Percentiles rank a stretch among this genome's conserved stretches.
Evolutionary conservation across 2,888 invertebrate species (phyloP).

Genomic region (Ectemnius continuus): DNA sequence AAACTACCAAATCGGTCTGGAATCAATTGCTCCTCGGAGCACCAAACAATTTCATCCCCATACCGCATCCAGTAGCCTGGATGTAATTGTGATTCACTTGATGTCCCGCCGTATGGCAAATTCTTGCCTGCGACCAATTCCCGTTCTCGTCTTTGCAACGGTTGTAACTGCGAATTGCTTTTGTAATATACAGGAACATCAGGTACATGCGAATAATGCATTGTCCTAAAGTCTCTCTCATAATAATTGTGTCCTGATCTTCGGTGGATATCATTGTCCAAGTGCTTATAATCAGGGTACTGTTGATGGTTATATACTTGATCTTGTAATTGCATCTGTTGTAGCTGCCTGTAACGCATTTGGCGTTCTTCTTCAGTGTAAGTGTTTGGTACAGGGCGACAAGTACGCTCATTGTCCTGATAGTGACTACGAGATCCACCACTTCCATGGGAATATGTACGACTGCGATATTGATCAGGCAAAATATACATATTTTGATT

Average conservation of each 20-base stretch:
- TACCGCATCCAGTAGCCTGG: constrained; percentile 72
- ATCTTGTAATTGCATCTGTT: constrained; percentile 59
- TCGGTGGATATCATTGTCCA: constrained; percentile 62
- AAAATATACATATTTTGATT: constrained; percentile 74
- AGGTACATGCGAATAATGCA: constrained; percentile 57
- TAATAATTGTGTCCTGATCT: constrained; percentile 57
- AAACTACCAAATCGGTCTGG: constrained; percentile 81
- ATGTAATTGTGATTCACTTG: constrained; percentile 59
- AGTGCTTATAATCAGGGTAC: constrained; percentile 59
- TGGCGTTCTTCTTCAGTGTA: constrained; percentile 73
- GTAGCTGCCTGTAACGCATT: constrained; percentile 66
- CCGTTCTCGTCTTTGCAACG: constrained; percentile 52
- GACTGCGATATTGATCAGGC: constrained; percentile 72
- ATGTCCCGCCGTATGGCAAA: constrained; percentile 39
- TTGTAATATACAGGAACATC: constrained; percentile 61
- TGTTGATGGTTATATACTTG: constrained; percentile 56
- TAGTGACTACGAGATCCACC: constrained; percentile 64
- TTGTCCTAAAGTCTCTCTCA: constrained; percentile 60
- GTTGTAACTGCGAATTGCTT: constrained; percentile 46
- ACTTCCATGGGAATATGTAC: constrained; percentile 74
- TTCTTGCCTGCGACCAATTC: constrained; percentile 43
- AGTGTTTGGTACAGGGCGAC: constrained; percentile 70
- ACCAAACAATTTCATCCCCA: constrained; percentile 74
- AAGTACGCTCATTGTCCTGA: constrained; percentile 64
- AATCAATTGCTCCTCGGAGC: constrained; percentile 65